Evolutionary conservation across 1,140 invertebrate species (phyloP).

Genomic region (Penaeus indicus): DNA sequence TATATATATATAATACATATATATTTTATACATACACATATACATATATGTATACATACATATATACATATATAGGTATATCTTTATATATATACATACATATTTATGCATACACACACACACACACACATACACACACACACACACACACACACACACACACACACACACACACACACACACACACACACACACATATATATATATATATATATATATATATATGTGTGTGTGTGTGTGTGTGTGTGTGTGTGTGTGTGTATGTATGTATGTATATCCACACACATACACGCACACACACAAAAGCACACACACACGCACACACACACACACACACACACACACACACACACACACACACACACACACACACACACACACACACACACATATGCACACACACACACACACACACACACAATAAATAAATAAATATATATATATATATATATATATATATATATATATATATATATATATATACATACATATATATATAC

Average conservation of each 20-base stretch:
- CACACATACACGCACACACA: background rate
- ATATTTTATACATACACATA: background rate
- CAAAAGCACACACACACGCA: background rate
- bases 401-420: background rate
- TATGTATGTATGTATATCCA: background rate
- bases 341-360: background rate
- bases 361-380: background rate
- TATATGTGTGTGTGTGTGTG: background rate
- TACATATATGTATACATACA: background rate
- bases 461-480: background rate
- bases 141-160: background rate
- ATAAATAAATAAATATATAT: no score
- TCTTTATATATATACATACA: background rate
- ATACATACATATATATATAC: background rate
- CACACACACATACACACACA: background rate
- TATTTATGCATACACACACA: background rate
- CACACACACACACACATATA: background rate
- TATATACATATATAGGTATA: conserved; percentile 10
- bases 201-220: background rate
- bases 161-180: background rate
- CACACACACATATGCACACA: background rate
- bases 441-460: background rate
- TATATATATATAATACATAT: no score
- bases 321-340: background rate
- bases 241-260: background rate